A percentile compares a stretch with the other conserved stretches of the same genome.
Evolutionary conservation across 2,797 vertebrate species (phyloP).

Genomic region (Mus caroli): DNA sequence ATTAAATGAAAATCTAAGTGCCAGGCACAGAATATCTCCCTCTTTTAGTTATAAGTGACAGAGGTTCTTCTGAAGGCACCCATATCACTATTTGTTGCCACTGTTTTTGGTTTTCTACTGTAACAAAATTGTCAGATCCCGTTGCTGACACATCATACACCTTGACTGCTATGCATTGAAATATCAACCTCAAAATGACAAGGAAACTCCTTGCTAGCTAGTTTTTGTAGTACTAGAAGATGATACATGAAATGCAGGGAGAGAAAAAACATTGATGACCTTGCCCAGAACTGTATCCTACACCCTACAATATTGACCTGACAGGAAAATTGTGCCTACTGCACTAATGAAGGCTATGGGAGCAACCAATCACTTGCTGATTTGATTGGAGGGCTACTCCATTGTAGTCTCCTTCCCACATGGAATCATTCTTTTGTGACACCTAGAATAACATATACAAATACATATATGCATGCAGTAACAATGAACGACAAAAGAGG

Average conservation of each 20-base stretch:
- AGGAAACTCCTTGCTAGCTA: background rate
- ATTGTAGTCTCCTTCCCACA: background rate
- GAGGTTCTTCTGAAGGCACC: too few species aligned
- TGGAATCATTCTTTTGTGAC: background rate
- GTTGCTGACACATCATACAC: background rate
- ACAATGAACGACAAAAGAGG: background rate
- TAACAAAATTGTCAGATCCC: too few species aligned
- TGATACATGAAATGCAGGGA: background rate
- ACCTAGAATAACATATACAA: background rate
- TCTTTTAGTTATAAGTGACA: too few species aligned
- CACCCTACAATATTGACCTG: background rate
- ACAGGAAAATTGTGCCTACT: background rate
- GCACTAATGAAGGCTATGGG: background rate
- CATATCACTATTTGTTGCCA: too few species aligned
- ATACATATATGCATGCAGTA: background rate
- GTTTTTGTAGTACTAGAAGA: background rate
- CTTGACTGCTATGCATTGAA: background rate
- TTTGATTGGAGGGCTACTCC: background rate
- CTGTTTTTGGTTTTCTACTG: too few species aligned
- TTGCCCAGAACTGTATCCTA: background rate
- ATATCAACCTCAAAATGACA: background rate
- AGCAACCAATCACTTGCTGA: background rate
- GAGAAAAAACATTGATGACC: background rate
- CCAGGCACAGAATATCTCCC: too few species aligned
- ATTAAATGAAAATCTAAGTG: too few species aligned